Conservation (phyloP, 2,113 vertebrate species). For the Ameiurus melas region DNA sequence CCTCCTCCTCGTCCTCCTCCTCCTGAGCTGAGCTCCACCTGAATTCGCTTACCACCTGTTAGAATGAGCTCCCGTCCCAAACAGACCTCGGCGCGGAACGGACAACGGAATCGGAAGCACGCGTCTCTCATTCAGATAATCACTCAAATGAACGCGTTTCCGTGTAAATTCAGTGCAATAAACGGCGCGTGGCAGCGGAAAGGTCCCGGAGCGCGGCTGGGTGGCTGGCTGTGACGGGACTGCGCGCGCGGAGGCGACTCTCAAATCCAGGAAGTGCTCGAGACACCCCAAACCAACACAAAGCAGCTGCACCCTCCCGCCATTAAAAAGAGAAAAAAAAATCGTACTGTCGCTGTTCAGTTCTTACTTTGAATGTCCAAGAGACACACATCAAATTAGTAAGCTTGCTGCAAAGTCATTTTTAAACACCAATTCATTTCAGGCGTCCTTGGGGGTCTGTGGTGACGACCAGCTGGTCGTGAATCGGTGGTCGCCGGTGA, state of each 20-base stretch:
- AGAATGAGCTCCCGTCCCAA: conserved; percentile 60
- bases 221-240: conserved; percentile 21
- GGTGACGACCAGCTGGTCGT: conserved; percentile 3
- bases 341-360: neutral
- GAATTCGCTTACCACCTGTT: conserved; percentile 70
- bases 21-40: conserved; percentile 47
- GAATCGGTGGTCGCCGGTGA: neutral
- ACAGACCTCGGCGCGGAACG: neutral
- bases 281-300: conserved; percentile 24
- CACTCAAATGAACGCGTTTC: neutral
- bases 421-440: neutral
- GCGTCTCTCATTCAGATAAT: neutral
- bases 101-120: neutral
- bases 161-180: neutral
- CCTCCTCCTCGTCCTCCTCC: neutral
- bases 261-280: conserved; percentile 51
- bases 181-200: neutral
- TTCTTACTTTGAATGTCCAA: neutral
- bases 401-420: neutral
- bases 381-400: neutral
- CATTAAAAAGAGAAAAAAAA: neutral
- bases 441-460: neutral
- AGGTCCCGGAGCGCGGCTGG: neutral
- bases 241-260: neutral
- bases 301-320: conserved; percentile 29